Base-by-base conservation (phyloP, 2,888 invertebrate genomes). In the Pyrochroa serraticornis region DNA sequence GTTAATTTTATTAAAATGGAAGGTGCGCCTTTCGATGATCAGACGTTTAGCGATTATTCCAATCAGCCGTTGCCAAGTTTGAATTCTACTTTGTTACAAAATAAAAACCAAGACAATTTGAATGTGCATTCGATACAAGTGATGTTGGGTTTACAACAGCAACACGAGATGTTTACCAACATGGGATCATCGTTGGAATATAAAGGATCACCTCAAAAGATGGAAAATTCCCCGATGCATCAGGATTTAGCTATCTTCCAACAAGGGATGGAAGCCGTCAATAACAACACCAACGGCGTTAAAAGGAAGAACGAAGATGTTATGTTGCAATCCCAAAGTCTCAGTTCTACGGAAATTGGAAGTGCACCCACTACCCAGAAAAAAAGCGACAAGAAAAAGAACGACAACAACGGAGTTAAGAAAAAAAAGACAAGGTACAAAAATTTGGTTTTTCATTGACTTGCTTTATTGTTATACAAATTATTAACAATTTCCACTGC, bases 341-440 rank as follows among this genome's bases (percentile, higher is more conserved):
- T 81, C 54, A 80, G 80, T 46, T 81, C 75, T 0, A 71, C 70
- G 36, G 77, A 77, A 48, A 75, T 77, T 46, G 73, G 72, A 1
- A 73, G 75, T 52, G 71, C 79, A 10, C 77, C 82, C 6, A 80
- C 84, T 7, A 80, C 83, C 5, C 73, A 75, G 7, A 83, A 83
- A 71, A 86, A 85, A 62, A 89, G 86, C 73, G 88, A 89, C 69
- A 91, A 90, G 73, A 89, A 93, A 79, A 92, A 92, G 78, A 85
- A 84, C 69, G 92, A 92, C 76, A 92, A 90, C 71, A 92, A 91
- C 76, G 92, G 92, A 43, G 91, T 92, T 34, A 94, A 94, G 78
- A 94, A 94, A 81, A 94, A 94, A 80, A 94, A 94, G 82, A 94
- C 94, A 50, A 91, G 94, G 94, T 93, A 77, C 76, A 22, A 22